Base-by-base conservation (phyloP, 2,113 vertebrate species). In the Ramphastos sulfuratus region DNA sequence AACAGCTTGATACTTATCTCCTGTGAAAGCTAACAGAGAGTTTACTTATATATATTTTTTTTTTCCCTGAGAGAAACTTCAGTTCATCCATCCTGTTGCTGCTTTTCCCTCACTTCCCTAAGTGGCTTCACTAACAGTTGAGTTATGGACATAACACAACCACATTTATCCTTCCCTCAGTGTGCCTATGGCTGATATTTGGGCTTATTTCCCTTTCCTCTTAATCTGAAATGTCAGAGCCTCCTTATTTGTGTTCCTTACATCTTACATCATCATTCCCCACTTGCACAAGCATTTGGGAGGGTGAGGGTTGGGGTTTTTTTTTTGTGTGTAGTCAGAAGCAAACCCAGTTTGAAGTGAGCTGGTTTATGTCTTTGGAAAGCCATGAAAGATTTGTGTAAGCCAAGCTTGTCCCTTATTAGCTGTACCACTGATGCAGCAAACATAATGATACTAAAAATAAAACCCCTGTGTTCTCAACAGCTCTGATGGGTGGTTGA, bases 361-460 rank as follows among this genome's bases (percentile, higher is more conserved):
- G 39, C 63, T 85, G 24, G 7, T 84, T 69, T 75, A 52, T 5
- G 4, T 55, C 85, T 88, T 69, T 95, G 94, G 95, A 96, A 94
- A 75, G 15, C 44, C 69, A 81, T 69, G 61, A 92, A 88, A 85
- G 85, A 18, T 65, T 72, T 42, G 66, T 72, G 80, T 78, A 70
- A 75, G 70, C n/a, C 92, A 88, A 81, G 27, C 83, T 72, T 82
- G 82, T 88, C 50, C 76, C 59, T 75, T 61, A 21, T 52, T 79
- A 84, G 44, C 73, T 70, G 54, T 12, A 0, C 3, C 69, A 18
- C 60, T 44, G 72, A 89, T 1, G 7, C 85, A 65, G 81, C 77
- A 91, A 83, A 89, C 44, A 46, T 39, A 83, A 50, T 23, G 60
- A 81, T 8, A 74, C 61, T 35, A 61, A 72, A 92, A 91, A 61